Conservation (phyloP, 2,888 invertebrate genomes). For the Himalopsyche anomala region DNA sequence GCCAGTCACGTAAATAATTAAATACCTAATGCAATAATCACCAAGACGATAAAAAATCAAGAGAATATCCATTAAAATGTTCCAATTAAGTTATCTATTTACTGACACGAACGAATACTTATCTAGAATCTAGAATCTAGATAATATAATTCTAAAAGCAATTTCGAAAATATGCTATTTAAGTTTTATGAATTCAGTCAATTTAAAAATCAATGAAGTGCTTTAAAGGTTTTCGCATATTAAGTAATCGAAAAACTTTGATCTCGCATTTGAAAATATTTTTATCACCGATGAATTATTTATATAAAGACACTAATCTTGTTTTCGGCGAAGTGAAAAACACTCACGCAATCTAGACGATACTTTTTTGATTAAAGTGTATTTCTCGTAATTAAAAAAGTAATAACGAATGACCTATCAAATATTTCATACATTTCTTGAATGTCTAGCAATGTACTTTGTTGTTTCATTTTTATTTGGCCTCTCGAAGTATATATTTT, state of each 20-base stretch:
- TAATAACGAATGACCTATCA: background rate
- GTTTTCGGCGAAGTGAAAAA: constrained; percentile 1
- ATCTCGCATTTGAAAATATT: constrained; percentile 28
- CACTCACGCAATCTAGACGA: background rate
- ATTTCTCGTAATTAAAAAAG: constrained; percentile 2
- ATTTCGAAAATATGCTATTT: constrained; percentile 5
- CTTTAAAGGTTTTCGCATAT: constrained; percentile 27
- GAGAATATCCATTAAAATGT: background rate
- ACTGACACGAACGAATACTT: background rate
- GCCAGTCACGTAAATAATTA: background rate
- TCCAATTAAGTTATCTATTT: background rate
- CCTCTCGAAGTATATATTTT: no score
- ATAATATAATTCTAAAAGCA: constrained; percentile 5
- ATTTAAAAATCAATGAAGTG: constrained; percentile 30
- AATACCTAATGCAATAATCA: background rate
- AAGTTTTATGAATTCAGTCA: constrained; percentile 34
- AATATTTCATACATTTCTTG: background rate
- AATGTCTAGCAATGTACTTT: no score
- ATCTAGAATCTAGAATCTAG: no score
- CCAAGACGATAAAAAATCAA: background rate
- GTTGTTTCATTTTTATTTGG: no score
- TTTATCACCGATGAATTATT: constrained; percentile 19
- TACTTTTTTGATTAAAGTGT: background rate
- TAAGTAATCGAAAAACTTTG: constrained; percentile 30
- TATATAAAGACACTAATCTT: constrained; percentile 24